A percentile compares a stretch with the other conserved stretches of the same genome.
Evolutionary conservation across 2,797 vertebrate species (phyloP).

Genomic region (Carcharodon carcharias): DNA sequence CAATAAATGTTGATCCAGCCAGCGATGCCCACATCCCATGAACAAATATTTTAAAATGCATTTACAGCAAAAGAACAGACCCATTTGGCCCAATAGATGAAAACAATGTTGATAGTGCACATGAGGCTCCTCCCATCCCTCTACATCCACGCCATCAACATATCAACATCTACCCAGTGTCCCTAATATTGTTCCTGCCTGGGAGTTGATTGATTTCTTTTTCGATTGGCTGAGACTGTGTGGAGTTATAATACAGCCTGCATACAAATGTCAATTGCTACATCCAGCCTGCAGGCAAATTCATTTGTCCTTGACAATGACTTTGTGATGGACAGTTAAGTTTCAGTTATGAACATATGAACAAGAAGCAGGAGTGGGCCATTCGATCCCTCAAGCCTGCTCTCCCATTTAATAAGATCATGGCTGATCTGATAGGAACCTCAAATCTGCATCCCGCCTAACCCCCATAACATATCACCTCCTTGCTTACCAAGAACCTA

Average conservation of each 20-base stretch:
- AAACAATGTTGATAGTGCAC: neutral
- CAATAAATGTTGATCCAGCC: too few species aligned
- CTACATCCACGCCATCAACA: neutral
- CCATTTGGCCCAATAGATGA: neutral
- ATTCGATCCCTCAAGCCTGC: too few species aligned
- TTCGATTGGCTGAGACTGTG: neutral
- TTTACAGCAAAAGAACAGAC: too few species aligned
- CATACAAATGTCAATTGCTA: conserved; percentile 5
- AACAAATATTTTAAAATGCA: too few species aligned
- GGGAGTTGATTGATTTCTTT: neutral
- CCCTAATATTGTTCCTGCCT: neutral
- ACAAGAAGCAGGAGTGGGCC: too few species aligned
- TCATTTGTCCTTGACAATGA: conserved; percentile 15
- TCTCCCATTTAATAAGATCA: too few species aligned
- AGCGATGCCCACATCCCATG: too few species aligned
- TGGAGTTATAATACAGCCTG: neutral
- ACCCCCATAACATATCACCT: too few species aligned
- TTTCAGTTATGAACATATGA: neutral
- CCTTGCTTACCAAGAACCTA: too few species aligned
- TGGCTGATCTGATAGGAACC: too few species aligned
- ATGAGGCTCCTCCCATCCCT: neutral
- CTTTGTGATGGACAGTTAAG: neutral
- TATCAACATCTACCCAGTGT: neutral
- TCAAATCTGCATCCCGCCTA: too few species aligned
- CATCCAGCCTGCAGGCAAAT: neutral